Evolutionary conservation across 2,888 invertebrate species (phyloP), one percentile per base, ranked within the genome.

Genomic region (Psococerastis gibbosa): DNA sequence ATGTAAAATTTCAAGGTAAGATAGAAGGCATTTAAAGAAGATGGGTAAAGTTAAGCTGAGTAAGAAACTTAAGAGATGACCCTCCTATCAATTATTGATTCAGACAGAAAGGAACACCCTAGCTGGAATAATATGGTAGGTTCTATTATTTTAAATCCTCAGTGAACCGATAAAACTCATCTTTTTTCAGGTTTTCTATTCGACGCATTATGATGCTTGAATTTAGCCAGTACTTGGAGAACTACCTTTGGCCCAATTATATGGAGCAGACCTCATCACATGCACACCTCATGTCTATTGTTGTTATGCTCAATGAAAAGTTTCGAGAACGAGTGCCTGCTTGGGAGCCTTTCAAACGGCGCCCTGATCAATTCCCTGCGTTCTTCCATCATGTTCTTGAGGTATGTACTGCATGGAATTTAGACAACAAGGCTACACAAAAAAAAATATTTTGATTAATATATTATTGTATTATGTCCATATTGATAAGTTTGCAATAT

Each of bases 271-370:
- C 66, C 51, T 77, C 88, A 2, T 71, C 80, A 2, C 74, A 79
- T 53, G 77, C 82, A n/a, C 94, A 95, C 60, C 74, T 94, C 56
- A 76, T 98, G 76, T 94, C 95, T 0, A 89, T 98, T 50, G 84
- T 92, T n/a, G 80, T 88, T 1, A 91, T 98, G 87, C 78, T 97
- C 35, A 99, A 98, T 66, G 97, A 98, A 60, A 99, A 99, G 61
- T 92, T 94, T 57, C 69, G 97, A 2, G 98, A 99, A 63, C 68
- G 97, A 43, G 92, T 97, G 6, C 87, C 85, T 48, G 89, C 94
- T 3, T 99, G 97, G 97, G 78, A 84, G 72, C 75, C 80, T 1
- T 91, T 95, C 55, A 74, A 82, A 47, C 76, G 77, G 50, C 68
- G 73, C 44, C 75, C 81, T 0, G 73, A 76, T 2, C 73, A 84